Conservation (phyloP, 2,888 invertebrate genomes). For the Orthonychiurus folsomi region DNA sequence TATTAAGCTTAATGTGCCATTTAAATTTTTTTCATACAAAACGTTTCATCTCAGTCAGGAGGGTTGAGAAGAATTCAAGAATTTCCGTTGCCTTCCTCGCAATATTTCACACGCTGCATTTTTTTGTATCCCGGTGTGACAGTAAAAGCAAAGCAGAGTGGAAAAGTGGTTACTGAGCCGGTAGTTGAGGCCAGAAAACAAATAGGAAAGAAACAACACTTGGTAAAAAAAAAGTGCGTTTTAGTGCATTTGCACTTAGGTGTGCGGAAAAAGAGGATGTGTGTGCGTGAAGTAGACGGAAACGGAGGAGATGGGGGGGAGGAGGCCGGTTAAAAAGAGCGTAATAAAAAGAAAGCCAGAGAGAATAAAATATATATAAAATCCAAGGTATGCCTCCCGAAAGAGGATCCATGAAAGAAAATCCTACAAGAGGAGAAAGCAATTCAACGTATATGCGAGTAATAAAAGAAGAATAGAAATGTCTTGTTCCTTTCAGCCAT, state of each 20-base stretch:
- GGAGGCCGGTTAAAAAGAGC: background rate
- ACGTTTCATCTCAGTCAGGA: too few relatives aligned
- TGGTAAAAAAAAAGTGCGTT: background rate
- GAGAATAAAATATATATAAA: constrained; percentile 1
- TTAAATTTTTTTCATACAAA: too few relatives aligned
- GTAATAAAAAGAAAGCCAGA: background rate
- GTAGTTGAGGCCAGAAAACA: background rate
- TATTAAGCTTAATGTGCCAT: too few relatives aligned
- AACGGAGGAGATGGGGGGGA: background rate
- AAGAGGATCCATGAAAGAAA: background rate
- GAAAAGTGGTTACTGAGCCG: too few relatives aligned
- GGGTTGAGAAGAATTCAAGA: too few relatives aligned
- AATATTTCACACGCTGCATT: too few relatives aligned
- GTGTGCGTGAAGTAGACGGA: background rate
- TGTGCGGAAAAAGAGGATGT: background rate
- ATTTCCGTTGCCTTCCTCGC: too few relatives aligned
- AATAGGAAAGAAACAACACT: background rate
- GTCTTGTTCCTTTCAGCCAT: background rate
- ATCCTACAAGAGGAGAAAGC: background rate
- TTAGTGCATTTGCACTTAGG: background rate
- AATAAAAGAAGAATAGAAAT: background rate
- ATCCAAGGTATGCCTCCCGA: background rate
- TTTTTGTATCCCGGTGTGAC: too few relatives aligned
- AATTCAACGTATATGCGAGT: background rate
- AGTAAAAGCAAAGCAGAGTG: too few relatives aligned